These are phyloP conservation scores for Drosophila hamatofila DNA, from an alignment of 2,888 invertebrate genomes.

Conservation along the genomic window DNA sequence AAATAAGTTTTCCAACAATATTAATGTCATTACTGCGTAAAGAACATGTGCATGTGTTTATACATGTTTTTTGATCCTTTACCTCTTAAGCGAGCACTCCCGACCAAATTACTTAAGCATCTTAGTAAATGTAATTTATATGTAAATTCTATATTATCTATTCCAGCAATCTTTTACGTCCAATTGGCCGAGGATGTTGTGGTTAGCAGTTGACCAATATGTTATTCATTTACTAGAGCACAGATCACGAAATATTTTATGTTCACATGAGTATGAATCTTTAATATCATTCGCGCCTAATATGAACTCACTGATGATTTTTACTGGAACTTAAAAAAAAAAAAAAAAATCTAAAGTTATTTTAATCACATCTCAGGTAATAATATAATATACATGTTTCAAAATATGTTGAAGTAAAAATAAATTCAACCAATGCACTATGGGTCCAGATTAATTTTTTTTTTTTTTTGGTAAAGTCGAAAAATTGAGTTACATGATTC, in stretches of 20 bases:
- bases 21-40: too few relatives aligned
- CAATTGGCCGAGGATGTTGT: constrained; percentile 96
- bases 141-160: not conserved
- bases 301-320: constrained; percentile 96
- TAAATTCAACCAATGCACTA: too few relatives aligned
- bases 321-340: constrained; percentile 95
- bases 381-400: not conserved
- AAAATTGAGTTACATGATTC: too few relatives aligned
- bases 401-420: too few relatives aligned
- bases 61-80: too few relatives aligned
- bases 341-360: constrained; percentile 97
- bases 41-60: too few relatives aligned
- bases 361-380: constrained; percentile 95
- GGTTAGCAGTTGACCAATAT: constrained; percentile 96
- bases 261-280: constrained; percentile 95
- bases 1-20: too few relatives aligned
- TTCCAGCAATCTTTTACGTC: constrained; percentile 96
- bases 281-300: constrained; percentile 96
- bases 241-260: constrained; percentile 94
- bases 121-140: too few relatives aligned
- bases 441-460: too few relatives aligned
- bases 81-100: too few relatives aligned
- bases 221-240: constrained; percentile 96
- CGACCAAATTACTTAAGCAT: too few relatives aligned
- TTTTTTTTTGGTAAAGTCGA: too few relatives aligned